Percentiles rank a stretch among this genome's conserved stretches.
These are phyloP conservation scores for Metacarcinus magister DNA, from an alignment of 2,888 invertebrate species.

Conservation along the genomic window DNA sequence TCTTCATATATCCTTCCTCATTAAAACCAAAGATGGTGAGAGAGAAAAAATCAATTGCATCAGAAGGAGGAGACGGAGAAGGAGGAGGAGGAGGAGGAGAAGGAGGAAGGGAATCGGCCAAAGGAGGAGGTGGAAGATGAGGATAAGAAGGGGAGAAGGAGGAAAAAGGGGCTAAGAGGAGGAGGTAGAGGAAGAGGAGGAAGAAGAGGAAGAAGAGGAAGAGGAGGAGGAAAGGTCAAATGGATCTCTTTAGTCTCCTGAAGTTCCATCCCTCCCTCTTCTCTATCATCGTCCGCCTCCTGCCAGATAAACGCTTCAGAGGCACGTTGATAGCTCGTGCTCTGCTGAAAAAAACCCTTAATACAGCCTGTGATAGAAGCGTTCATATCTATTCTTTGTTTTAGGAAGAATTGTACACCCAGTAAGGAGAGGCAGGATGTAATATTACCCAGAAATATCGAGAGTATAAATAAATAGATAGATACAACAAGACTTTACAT, in stretches of 20 bases:
- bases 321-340: not conserved
- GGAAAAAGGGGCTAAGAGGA: not conserved
- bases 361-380: not conserved
- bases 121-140: not conserved
- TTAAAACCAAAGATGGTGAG: too few relatives aligned
- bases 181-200: not conserved
- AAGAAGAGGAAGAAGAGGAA: not conserved
- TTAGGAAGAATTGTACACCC: not conserved
- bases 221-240: constrained; percentile 1
- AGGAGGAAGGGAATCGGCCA: not conserved
- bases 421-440: not conserved
- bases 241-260: constrained; percentile 33
- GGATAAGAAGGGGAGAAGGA: not conserved
- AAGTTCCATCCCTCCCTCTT: not conserved
- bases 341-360: not conserved
- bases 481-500: not conserved
- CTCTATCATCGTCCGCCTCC: constrained; percentile 28
- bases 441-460: not conserved
- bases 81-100: not conserved
- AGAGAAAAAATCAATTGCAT: too few relatives aligned
- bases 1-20: too few relatives aligned
- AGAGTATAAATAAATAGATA: not conserved
- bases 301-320: not conserved
- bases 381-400: not conserved
- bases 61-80: not conserved